Base-by-base conservation (phyloP, 2,797 vertebrate species). In the Bufotes viridis region DNA sequence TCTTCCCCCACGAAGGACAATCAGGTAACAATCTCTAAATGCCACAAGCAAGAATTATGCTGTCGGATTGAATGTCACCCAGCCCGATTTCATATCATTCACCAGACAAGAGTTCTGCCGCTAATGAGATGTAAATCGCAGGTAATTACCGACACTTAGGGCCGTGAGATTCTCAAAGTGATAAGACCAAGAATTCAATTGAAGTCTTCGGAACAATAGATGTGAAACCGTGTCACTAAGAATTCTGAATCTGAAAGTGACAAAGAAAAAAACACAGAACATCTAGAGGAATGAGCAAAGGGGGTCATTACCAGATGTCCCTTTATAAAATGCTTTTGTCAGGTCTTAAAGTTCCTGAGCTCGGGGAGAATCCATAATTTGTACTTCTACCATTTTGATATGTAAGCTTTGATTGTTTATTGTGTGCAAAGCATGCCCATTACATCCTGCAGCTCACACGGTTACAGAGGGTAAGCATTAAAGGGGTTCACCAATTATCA, bases 111-210 rank as follows among this genome's bases (percentile, higher is more conserved):
- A 89, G 67, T 67, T 72, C 51, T 15, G 55, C 51, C 22, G 29
- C 13, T 86, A 89, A 89, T 89, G 80, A 89, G 84, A 87, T 89
- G 88, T 70, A 89, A 89, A 87, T 86, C 22, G 65, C 75, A 84
- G 80, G 88, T 89, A 89, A 89, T 89, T 89, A 87, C 80, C 24
- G 26, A 42, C 63, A 79, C 88, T 89, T 69, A 79, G 84, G 74
- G 74, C 88, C 81, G 2, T 26, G 55, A 53, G 61, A 89, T 87
- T 79, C 65, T 89, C 61, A 34, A 82, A 82, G 57, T 89, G 78
- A 85, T 83, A 85, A 81, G 57, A 58, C 80, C n/a, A 63, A 78
- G 70, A 65, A 84, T 84, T 61, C 72, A 76, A 70, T 42, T 78
- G 34, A 86, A 85, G 78, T 26, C 70, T 86, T 15, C 17, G 26